Evolutionary conservation across 2,888 invertebrate species (phyloP).

Genomic region (Microctonus aethiopoides): DNA sequence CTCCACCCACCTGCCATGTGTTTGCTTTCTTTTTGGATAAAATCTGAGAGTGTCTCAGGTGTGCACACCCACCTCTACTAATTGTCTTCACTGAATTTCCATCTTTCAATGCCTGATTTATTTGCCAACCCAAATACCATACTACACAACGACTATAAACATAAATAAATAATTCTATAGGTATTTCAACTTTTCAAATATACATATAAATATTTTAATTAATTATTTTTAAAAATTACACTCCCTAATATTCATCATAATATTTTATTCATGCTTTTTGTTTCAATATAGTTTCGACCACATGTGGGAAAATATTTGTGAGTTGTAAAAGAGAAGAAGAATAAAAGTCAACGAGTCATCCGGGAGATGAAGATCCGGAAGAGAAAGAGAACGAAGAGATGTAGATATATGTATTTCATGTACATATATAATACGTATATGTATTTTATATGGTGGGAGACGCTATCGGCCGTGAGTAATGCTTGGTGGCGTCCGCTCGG

Average conservation of each 20-base stretch:
- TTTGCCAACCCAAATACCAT: background rate
- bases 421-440: background rate
- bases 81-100: conserved; percentile 12
- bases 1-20: conserved; percentile 54
- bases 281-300: background rate
- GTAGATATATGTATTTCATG: background rate
- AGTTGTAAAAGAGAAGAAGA: background rate
- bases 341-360: conserved; percentile 28
- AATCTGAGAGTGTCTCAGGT: conserved; percentile 32
- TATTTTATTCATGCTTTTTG: background rate
- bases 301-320: conserved; percentile 10
- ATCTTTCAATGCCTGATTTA: background rate
- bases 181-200: background rate
- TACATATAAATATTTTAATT: no score
- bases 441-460: conserved; percentile 40
- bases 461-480: conserved; percentile 64
- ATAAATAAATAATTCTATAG: background rate
- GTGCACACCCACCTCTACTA: conserved; percentile 36
- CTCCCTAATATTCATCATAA: background rate
- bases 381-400: conserved; percentile 23
- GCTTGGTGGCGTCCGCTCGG: conserved; percentile 57
- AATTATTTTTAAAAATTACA: background rate
- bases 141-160: no score
- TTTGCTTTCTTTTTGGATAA: conserved; percentile 32
- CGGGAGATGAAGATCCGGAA: conserved; percentile 20